Base-by-base conservation (phyloP, 1,140 invertebrate species). In the Drosophila nebulosa region DNA sequence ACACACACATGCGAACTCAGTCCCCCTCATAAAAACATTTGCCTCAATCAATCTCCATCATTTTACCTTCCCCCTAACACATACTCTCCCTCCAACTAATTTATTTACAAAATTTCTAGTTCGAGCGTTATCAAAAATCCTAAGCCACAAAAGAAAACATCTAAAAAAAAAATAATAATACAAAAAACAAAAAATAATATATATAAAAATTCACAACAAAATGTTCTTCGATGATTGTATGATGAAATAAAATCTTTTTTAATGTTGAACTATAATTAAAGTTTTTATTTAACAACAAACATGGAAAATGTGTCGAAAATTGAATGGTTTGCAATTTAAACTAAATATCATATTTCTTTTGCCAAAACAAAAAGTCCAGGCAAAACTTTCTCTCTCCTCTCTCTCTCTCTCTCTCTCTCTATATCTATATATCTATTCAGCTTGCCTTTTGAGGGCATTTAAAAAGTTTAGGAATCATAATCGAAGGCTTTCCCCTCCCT, bases 231-330 rank as follows among this genome's bases (percentile, higher is more conserved):
- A 55, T 30, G 26, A 55, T 55, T 55, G 24, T 16, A 55, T 14
- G 27, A 55, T 55, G 26, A 55, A 30, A 55, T 30, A 55, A 55
- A 55, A 55, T 55, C 52, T 30, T 30, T 27, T 53, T 53, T 27
- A 52, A 52, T 14, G 51, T 52, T 52, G 12, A 52, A 46, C 39
- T 46, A 46, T 10, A 46, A 32, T 2, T 12, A 10, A 32, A 32
- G 1, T 30, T 30, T 30, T 6, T 30, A 30, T 30, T 30, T 26
- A n/a, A n/a, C n/a, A n/a, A n/a, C n/a, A n/a, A n/a, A n/a, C n/a
- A n/a, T n/a, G n/a, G n/a, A n/a, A n/a, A n/a, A n/a, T n/a, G n/a
- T n/a, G n/a, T n/a, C n/a, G n/a, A n/a, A n/a, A n/a, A n/a, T n/a
- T n/a, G n/a, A n/a, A n/a, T n/a, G n/a, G n/a, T n/a, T n/a, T n/a